Evolutionary conservation across 1,140 invertebrate species (phyloP), one percentile per base, ranked within the genome.

Genomic region (Meteorus sp.): DNA sequence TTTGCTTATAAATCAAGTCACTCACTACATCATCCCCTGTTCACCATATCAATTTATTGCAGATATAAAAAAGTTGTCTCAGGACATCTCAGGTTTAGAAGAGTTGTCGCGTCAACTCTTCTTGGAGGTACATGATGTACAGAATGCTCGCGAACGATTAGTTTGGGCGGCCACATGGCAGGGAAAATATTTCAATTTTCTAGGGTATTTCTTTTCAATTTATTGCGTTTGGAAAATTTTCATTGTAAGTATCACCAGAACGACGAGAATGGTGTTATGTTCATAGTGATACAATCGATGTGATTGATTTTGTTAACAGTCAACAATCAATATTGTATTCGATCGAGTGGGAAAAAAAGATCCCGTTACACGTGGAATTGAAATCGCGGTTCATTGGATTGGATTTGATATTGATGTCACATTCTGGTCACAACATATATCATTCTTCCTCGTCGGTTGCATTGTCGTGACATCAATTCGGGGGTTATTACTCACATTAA

Each of bases 181-280:
- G 76, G 98, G 98, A 69, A 96, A 92, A 84, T 99, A 99, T 78
- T 99, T 99, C 73, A 99, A 99, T 81, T 93, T 97, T 68, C 79
- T 99, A 0, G 98, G 98, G 1, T 97, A 99, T 74, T 99, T 99
- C 76, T 99, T 99, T 80, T 99, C 96, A 5, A 78, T 97, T 5
- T 99, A 99, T 72, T 99, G 98, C 76, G 86, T 95, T 43, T 99
- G 96, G 93, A 99, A 99, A 85, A 99, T 99, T 75, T 95, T 99
- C 75, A 98, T 99, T 79, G 94, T 96, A 83, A 89, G 89, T 54
- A 59, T 52, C 7, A 55, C 64, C 22, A 54, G 11, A 11, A 31
- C 2, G n/a, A 20, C 2, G 20, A 35, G n/a, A 37, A 61, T 68
- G 41, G 17, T n/a, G n/a, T n/a, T n/a, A n/a, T n/a, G n/a, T n/a